phyloP scores from a whole-genome alignment of 2,888 invertebrate species.

The Carabus problematicus region DNA sequence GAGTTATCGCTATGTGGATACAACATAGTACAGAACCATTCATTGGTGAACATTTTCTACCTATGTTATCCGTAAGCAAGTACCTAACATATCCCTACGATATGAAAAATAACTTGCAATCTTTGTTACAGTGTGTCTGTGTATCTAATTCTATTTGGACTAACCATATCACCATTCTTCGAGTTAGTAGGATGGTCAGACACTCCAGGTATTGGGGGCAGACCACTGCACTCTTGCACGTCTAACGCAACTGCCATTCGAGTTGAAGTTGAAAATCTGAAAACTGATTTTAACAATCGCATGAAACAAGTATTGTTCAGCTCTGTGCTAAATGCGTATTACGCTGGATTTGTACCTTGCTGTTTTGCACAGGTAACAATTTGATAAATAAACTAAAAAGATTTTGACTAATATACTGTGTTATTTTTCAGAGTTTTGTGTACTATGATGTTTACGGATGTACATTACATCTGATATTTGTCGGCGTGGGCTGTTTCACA shows the following conservation, averaged over 20 bases:
- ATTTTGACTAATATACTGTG: slow-evolving; percentile 20
- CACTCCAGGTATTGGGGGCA: slow-evolving; percentile 60
- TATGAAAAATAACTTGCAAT: slow-evolving; percentile 18
- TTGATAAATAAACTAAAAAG: slow-evolving; percentile 1
- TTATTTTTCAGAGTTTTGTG: slow-evolving; percentile 63
- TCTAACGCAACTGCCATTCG: slow-evolving; percentile 75
- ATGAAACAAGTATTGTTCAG: slow-evolving; percentile 84
- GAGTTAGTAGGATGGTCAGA: slow-evolving; percentile 64
- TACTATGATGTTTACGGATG: slow-evolving; percentile 87
- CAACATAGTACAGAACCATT: slow-evolving; percentile 76
- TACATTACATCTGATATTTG: slow-evolving; percentile 82
- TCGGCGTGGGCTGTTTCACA: slow-evolving; percentile 85
- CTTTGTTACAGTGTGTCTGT: slow-evolving; percentile 69
- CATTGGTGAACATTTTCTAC: slow-evolving; percentile 80
- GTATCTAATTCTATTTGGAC: slow-evolving; percentile 83
- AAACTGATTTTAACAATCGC: slow-evolving; percentile 87
- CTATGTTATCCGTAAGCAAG: slow-evolving; percentile 88
- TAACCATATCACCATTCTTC: slow-evolving; percentile 78
- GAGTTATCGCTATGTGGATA: slow-evolving; percentile 73
- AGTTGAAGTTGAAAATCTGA: slow-evolving; percentile 83
- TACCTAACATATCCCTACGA: slow-evolving; percentile 27
- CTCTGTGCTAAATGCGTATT: slow-evolving; percentile 85
- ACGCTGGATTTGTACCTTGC: slow-evolving; percentile 87
- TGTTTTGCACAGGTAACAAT: slow-evolving; percentile 81
- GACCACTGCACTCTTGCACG: slow-evolving; percentile 79